Evolutionary conservation across 1,140 invertebrate species (phyloP).

Genomic region (Drosophila lini): DNA sequence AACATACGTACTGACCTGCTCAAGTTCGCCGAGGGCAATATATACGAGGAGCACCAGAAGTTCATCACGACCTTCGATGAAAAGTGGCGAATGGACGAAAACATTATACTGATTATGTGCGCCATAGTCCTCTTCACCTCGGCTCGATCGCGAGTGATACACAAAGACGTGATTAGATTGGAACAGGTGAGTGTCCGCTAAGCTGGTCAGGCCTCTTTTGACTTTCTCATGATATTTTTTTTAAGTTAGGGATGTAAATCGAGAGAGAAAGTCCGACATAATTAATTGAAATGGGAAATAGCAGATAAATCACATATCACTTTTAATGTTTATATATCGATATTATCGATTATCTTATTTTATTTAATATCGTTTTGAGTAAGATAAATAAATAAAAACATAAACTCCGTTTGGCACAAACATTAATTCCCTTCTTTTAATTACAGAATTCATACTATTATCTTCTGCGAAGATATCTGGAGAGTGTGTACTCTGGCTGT

Average conservation of each 20-base stretch:
- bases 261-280: too few species aligned
- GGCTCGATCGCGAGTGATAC: conserved; percentile 91
- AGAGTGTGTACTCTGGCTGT: conserved; percentile 92
- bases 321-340: too few species aligned
- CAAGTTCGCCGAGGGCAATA: conserved; percentile 93
- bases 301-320: too few species aligned
- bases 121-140: conserved; percentile 96
- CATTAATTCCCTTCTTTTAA: not conserved
- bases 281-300: too few species aligned
- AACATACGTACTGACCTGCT: conserved; percentile 93
- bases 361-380: too few species aligned
- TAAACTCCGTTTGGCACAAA: not conserved
- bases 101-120: conserved; percentile 94
- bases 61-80: conserved; percentile 93
- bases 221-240: not conserved
- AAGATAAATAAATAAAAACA: too few species aligned
- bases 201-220: too few species aligned
- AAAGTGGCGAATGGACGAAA: conserved; percentile 92
- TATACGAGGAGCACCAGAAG: conserved; percentile 92
- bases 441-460: conserved; percentile 95
- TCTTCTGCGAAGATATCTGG: conserved; percentile 93
- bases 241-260: not conserved
- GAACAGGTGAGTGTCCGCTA: conserved; percentile 88
- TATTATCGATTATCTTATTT: too few species aligned
- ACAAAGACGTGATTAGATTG: conserved; percentile 93